A percentile compares a stretch with the other conserved stretches of the same genome.
Evolutionary conservation across 2,113 vertebrate species (phyloP).

Genomic region (Lepus americanus): DNA sequence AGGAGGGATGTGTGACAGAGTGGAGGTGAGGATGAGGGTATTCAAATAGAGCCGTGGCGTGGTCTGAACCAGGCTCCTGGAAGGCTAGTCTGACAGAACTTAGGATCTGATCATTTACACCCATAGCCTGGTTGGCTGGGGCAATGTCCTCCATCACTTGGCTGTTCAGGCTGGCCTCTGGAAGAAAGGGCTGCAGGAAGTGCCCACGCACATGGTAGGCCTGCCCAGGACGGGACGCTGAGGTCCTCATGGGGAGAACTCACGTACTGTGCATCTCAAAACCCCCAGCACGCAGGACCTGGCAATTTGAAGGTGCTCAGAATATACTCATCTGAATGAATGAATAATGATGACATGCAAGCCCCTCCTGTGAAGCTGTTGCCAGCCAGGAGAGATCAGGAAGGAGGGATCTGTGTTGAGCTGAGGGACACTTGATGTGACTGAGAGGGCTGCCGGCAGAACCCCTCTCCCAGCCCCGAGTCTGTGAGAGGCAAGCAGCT

Average conservation of each 20-base stretch:
- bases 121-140: not conserved
- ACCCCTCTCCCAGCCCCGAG: not conserved
- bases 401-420: not conserved
- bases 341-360: not conserved
- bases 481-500: not conserved
- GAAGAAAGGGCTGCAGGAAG: not conserved
- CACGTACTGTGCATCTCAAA: not conserved
- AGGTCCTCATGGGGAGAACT: not conserved
- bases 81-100: not conserved
- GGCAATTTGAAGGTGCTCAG: not conserved
- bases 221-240: accelerated
- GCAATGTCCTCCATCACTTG: not conserved
- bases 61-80: not conserved
- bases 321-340: not conserved
- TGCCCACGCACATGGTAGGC: accelerated
- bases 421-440: not conserved
- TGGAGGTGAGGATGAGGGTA: not conserved
- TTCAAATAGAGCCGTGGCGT: not conserved
- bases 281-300: not conserved
- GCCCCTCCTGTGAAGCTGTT: not conserved
- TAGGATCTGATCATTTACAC: not conserved
- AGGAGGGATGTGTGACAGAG: not conserved
- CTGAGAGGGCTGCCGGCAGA: not conserved
- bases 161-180: not conserved
- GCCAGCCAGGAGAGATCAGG: not conserved